Percentiles rank a stretch among this genome's conserved stretches.
Conservation (phyloP, 2,113 vertebrate genomes). For the Perca schrenkii region DNA sequence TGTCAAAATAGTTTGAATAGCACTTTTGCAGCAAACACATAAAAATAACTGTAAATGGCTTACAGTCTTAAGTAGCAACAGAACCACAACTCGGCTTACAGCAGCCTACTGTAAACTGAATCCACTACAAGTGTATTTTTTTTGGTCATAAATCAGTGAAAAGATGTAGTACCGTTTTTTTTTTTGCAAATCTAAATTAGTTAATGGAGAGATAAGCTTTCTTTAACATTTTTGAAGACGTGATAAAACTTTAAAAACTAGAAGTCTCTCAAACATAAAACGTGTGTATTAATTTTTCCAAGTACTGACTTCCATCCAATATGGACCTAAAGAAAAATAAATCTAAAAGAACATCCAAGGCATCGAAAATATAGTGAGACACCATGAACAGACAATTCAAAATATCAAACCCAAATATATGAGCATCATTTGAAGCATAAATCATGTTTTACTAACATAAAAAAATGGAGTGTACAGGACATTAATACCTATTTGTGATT, state of each 20-base stretch:
- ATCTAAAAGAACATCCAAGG: slow-evolving; percentile 70
- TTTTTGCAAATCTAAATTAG: slow-evolving; percentile 24
- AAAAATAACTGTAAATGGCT: slow-evolving; percentile 19
- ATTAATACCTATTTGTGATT: slow-evolving; percentile 79
- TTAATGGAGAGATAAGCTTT: slow-evolving; percentile 22
- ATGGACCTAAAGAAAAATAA: slow-evolving; percentile 81
- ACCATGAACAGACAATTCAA: slow-evolving; percentile 67
- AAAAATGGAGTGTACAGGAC: slow-evolving; percentile 73
- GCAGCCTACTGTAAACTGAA: slow-evolving; percentile 16
- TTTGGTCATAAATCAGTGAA: slow-evolving; percentile 45
- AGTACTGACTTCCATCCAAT: slow-evolving; percentile 82
- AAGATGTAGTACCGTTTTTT: slow-evolving; percentile 29
- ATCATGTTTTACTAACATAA: slow-evolving; percentile 52
- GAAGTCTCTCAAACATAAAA: slow-evolving; percentile 64
- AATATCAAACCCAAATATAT: slow-evolving; percentile 59
- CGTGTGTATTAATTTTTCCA: slow-evolving; percentile 68
- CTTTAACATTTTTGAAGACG: slow-evolving; percentile 45
- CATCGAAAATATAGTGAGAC: slow-evolving; percentile 74
- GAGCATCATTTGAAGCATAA: slow-evolving; percentile 61
- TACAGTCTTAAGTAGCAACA: slow-evolving; percentile 21
- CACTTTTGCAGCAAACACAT: slow-evolving; percentile 1
- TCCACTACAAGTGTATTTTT: slow-evolving; percentile 12
- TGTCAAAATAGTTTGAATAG: slow-evolving; percentile 9
- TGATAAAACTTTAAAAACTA: slow-evolving; percentile 59
- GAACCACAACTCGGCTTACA: background rate